These are phyloP conservation scores for Chanos chanos DNA, from an alignment of 2,797 vertebrate species.

Conservation along the genomic window DNA sequence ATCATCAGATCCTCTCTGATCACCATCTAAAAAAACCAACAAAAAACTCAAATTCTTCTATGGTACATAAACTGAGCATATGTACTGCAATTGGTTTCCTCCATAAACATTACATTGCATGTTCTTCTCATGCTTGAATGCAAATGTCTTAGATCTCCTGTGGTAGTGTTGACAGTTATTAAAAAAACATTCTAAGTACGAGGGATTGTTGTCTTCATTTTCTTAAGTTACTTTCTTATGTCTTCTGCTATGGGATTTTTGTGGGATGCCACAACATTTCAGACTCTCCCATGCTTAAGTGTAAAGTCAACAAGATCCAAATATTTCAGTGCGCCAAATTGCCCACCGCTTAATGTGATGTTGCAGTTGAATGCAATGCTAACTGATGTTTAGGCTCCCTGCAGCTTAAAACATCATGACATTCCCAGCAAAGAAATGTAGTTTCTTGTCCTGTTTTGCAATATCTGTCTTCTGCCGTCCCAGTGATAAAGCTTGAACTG, in stretches of 20 bases:
- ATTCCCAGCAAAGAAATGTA: not conserved
- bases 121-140: too few species aligned
- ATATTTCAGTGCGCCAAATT: not conserved
- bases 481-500: conserved; percentile 1
- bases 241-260: not conserved
- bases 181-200: too few species aligned
- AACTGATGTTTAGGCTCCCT: too few species aligned
- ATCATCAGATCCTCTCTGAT: too few species aligned
- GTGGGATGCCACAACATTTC: not conserved
- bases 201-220: not conserved
- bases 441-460: not conserved
- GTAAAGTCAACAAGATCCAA: not conserved
- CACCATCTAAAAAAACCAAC: too few species aligned
- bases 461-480: not conserved
- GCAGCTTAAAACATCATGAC: not conserved
- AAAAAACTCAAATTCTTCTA: too few species aligned
- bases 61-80: too few species aligned
- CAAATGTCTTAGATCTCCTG: too few species aligned
- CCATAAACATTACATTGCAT: too few species aligned
- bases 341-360: not conserved
- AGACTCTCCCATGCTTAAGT: not conserved
- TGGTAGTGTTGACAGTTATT: too few species aligned
- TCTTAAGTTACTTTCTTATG: not conserved
- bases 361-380: too few species aligned
- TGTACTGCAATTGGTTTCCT: too few species aligned